Evolutionary conservation across 1,140 invertebrate species (phyloP).

Genomic region (Drosophila kikkawai): DNA sequence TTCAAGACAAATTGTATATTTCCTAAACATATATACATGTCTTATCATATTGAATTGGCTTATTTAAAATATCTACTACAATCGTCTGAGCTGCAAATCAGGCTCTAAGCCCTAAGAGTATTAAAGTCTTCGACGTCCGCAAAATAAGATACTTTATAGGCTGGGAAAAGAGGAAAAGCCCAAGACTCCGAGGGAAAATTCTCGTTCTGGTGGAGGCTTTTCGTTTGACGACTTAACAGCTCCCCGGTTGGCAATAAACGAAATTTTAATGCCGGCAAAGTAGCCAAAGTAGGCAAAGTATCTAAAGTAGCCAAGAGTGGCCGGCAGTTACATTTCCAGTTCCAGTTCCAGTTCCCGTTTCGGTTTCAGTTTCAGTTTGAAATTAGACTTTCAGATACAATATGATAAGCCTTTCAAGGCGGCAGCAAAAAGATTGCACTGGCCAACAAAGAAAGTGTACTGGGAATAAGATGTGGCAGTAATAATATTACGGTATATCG

Average conservation of each 20-base stretch:
- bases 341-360: conserved; percentile 7
- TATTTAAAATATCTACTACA: background rate
- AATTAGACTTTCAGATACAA: conserved; percentile 63
- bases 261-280: conserved; percentile 60
- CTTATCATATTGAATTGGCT: background rate
- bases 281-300: conserved; percentile 59
- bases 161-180: background rate
- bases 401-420: conserved; percentile 54
- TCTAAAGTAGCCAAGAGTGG: conserved; percentile 46
- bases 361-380: conserved; percentile 17
- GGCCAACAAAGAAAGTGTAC: background rate
- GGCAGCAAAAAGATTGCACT: conserved; percentile 30
- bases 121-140: conserved; percentile 30
- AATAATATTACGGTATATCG: background rate
- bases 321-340: conserved; percentile 31
- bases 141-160: conserved; percentile 29
- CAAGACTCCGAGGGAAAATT: conserved; percentile 12
- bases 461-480: background rate
- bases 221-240: conserved; percentile 58
- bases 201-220: conserved; percentile 18
- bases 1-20: background rate
- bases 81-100: conserved; percentile 20
- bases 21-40: no score
- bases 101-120: conserved; percentile 23
- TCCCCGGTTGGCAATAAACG: conserved; percentile 65